A percentile compares a stretch with the other conserved stretches of the same genome.
These are phyloP conservation scores for Meta bourneti DNA, from an alignment of 2,888 invertebrate species.

Conservation along the genomic window DNA sequence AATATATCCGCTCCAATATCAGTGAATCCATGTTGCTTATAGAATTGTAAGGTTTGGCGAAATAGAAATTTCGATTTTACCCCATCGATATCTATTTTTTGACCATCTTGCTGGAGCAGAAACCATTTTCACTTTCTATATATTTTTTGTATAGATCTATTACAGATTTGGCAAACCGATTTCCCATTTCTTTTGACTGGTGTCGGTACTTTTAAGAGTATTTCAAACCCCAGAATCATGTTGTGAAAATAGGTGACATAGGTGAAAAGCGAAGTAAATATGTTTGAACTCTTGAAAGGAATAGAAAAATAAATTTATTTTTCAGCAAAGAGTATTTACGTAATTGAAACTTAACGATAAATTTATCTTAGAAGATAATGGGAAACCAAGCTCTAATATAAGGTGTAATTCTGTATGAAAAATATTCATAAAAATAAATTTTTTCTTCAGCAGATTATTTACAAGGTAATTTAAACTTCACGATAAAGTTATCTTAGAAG, in stretches of 20 bases:
- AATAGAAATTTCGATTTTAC: constrained; percentile 51
- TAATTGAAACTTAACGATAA: too few species aligned
- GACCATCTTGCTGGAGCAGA: constrained; percentile 20
- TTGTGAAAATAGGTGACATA: constrained; percentile 14
- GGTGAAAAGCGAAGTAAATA: not conserved
- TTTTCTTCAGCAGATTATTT: too few species aligned
- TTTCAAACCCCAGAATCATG: constrained; percentile 15
- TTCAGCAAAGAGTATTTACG: too few species aligned
- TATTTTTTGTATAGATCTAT: not conserved
- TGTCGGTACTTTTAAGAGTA: not conserved
- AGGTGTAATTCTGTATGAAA: too few species aligned
- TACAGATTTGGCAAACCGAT: constrained; percentile 36
- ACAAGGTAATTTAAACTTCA: too few species aligned
- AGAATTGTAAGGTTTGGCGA: constrained; percentile 27
- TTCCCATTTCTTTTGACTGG: constrained; percentile 30
- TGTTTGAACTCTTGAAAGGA: not conserved
- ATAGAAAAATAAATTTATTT: not conserved
- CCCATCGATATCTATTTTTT: constrained; percentile 45
- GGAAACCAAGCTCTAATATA: not conserved
- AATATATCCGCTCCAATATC: not conserved
- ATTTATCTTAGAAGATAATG: not conserved
- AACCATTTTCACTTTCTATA: not conserved
- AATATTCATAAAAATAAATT: too few species aligned
- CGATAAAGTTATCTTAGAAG: not conserved
- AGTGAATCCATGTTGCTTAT: not conserved